Evolutionary conservation across 2,113 vertebrate species (phyloP).

Genomic region (Podilymbus podiceps): DNA sequence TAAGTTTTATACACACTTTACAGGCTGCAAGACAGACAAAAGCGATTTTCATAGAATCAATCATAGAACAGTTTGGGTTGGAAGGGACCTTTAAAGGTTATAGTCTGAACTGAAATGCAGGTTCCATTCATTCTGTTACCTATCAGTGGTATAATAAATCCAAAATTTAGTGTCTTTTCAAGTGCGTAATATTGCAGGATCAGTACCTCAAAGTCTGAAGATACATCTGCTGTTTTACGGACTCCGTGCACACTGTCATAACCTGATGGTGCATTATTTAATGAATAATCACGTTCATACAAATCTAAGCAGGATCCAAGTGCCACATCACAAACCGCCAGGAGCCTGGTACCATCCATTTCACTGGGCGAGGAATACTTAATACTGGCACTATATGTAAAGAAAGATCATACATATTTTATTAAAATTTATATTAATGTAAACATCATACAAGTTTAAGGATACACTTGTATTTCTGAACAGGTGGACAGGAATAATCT

Average conservation of each 20-base stretch:
- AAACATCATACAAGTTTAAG: not conserved
- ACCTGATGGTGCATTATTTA: slow-evolving; percentile 75
- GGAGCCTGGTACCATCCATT: slow-evolving; percentile 76
- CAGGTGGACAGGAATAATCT: not conserved
- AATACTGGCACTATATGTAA: slow-evolving; percentile 71
- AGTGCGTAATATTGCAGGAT: not conserved
- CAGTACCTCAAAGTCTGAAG: slow-evolving; percentile 83
- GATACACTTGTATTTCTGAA: not conserved
- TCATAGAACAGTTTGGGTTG: too few species aligned
- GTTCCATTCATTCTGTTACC: not conserved
- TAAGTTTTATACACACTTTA: not conserved
- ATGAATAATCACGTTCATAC: slow-evolving; percentile 53
- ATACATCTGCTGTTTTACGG: not conserved
- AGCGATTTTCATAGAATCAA: not conserved
- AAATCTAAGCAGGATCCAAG: slow-evolving; percentile 76
- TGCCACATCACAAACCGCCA: slow-evolving; percentile 84
- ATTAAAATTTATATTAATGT: not conserved
- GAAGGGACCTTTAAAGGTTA: too few species aligned
- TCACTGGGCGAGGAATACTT: slow-evolving; percentile 79
- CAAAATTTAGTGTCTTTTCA: not conserved
- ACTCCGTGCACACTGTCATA: slow-evolving; percentile 82
- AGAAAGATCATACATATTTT: not conserved
- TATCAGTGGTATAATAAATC: not conserved
- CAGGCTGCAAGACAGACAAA: not conserved
- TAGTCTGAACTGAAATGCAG: not conserved